phyloP scores from a whole-genome alignment of 2,113 vertebrate genomes.

The Crotalus horridus region DNA sequence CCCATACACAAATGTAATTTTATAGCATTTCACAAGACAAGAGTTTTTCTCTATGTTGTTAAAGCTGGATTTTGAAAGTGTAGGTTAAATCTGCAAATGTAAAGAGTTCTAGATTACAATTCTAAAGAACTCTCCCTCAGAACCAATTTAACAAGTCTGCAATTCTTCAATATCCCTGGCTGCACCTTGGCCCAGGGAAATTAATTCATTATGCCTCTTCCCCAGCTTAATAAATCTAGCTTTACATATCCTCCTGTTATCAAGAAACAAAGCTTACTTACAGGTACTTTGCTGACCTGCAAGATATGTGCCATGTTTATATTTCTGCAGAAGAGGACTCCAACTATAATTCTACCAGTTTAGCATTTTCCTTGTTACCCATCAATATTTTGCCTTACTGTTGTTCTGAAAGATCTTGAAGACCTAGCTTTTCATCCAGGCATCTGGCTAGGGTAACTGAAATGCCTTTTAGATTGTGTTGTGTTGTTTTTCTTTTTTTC shows the following conservation, averaged over 20 bases:
- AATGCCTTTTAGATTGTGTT: not conserved
- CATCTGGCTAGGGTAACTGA: not conserved
- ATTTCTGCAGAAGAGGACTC: not conserved
- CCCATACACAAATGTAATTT: not conserved
- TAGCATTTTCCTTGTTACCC: not conserved
- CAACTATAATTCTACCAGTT: not conserved
- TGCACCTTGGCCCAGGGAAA: not conserved
- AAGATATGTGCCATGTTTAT: not conserved
- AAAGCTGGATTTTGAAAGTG: not conserved
- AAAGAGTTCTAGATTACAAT: not conserved
- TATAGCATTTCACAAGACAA: not conserved
- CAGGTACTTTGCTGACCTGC: not conserved
- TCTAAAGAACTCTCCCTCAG: not conserved
- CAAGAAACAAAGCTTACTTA: not conserved
- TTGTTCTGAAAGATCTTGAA: not conserved
- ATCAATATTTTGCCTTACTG: not conserved
- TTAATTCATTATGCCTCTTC: not conserved
- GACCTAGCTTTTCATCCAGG: not conserved
- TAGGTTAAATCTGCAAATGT: not conserved
- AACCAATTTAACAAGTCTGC: not conserved
- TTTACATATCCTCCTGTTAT: not conserved
- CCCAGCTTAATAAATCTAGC: not conserved
- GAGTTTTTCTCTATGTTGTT: not conserved
- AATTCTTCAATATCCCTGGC: not conserved
- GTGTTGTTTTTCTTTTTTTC: not conserved